These are phyloP conservation scores for Odobenus rosmarus DNA, from an alignment of 2,113 vertebrate species.

Conservation along the genomic window DNA sequence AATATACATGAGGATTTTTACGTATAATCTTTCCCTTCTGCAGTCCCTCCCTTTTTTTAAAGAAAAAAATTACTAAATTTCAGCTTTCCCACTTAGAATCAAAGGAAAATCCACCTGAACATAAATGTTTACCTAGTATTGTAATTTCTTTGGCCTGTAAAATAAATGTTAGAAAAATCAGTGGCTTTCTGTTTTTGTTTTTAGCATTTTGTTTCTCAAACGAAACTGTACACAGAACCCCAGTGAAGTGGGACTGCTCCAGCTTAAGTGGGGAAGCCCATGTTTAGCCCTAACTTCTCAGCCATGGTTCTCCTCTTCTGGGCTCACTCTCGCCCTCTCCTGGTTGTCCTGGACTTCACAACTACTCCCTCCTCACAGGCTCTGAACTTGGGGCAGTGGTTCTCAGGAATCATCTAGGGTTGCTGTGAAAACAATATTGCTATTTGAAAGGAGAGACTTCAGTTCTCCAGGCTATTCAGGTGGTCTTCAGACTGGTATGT, in stretches of 20 bases:
- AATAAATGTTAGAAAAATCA: not conserved
- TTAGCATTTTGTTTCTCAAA: not conserved
- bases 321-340: not conserved
- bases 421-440: not conserved
- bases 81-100: not conserved
- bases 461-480: not conserved
- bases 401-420: not conserved
- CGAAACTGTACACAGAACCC: not conserved
- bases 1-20: not conserved
- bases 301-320: accelerated
- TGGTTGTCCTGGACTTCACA: not conserved
- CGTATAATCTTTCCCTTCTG: not conserved
- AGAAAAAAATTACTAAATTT: not conserved
- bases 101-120: not conserved
- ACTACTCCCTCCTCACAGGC: not conserved
- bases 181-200: conserved; percentile 16
- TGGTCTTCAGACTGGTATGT: not conserved
- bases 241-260: not conserved
- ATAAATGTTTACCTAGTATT: not conserved
- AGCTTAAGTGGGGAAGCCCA: not conserved
- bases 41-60: not conserved
- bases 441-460: not conserved
- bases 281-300: not conserved
- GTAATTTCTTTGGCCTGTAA: not conserved
- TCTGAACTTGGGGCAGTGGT: not conserved